Conservation (phyloP, 2,113 vertebrate genomes). For the Crotalus tigris region DNA sequence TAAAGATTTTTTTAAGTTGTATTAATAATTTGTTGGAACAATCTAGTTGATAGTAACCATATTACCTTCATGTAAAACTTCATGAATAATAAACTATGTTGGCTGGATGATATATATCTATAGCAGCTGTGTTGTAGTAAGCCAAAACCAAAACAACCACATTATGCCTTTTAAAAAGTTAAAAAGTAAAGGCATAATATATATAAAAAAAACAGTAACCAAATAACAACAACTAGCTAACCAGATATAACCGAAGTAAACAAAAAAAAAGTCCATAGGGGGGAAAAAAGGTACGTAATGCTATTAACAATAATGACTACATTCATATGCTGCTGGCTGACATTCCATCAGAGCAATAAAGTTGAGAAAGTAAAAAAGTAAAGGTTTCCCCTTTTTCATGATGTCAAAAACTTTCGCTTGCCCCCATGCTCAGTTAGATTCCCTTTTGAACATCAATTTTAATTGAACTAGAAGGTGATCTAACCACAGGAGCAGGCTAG, state of each 20-base stretch:
- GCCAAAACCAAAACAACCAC: not conserved
- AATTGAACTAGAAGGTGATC: not conserved
- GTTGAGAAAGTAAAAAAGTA: not conserved
- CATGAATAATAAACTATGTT: not conserved
- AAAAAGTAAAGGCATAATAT: not conserved
- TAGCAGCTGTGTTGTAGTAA: not conserved
- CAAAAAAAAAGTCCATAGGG: not conserved
- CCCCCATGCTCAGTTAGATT: not conserved
- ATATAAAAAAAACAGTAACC: not conserved
- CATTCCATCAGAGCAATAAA: not conserved
- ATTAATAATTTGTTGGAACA: not conserved
- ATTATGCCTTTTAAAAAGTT: not conserved
- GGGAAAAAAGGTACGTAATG: not conserved
- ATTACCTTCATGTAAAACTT: not conserved
- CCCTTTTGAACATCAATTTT: not conserved
- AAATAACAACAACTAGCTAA: not conserved
- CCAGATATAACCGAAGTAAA: not conserved
- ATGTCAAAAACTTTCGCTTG: not conserved
- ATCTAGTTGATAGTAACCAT: not conserved
- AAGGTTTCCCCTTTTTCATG: not conserved
- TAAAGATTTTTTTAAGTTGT: not conserved
- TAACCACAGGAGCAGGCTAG: not conserved
- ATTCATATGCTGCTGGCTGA: not conserved
- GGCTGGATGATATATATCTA: not conserved
- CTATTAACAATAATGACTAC: not conserved